Conservation (phyloP, 2,888 invertebrate genomes). For the Pteria penguin region DNA sequence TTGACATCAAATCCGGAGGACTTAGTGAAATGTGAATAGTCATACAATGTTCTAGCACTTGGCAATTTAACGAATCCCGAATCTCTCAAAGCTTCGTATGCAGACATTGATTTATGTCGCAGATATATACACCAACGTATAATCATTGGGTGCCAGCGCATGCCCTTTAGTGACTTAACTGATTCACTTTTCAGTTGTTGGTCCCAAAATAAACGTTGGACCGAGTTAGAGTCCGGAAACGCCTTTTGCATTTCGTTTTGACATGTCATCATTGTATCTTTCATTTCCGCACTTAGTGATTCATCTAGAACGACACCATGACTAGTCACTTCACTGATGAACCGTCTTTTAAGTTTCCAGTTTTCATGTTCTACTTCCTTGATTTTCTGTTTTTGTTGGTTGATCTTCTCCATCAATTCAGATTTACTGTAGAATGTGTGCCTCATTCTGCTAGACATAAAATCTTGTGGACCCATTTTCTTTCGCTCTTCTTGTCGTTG, state of each 20-base stretch:
- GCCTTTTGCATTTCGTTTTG: not conserved
- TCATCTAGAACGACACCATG: not conserved
- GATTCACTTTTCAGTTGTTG: not conserved
- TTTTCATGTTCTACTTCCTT: not conserved
- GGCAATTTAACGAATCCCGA: slow-evolving; percentile 39
- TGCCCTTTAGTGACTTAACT: slow-evolving; percentile 16
- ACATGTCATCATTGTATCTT: slow-evolving; percentile 14
- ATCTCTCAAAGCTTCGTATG: slow-evolving; percentile 33
- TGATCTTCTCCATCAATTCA: not conserved
- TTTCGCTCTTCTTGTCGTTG: not conserved
- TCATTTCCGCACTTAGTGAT: not conserved
- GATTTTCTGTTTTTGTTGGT: not conserved
- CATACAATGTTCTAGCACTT: slow-evolving; percentile 45
- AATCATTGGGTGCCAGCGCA: slow-evolving; percentile 43
- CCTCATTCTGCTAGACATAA: no score
- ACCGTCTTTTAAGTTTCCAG: not conserved
- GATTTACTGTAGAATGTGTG: no score
- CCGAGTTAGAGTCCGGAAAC: not conserved
- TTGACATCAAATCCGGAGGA: slow-evolving; percentile 30
- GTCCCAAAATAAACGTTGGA: slow-evolving; percentile 1
- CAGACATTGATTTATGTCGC: slow-evolving; percentile 4
- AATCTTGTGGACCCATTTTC: no score
- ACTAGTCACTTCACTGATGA: not conserved
- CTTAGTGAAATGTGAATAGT: slow-evolving; percentile 42
- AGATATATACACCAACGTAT: slow-evolving; percentile 29